A percentile compares a stretch with the other conserved stretches of the same genome.
Conservation (phyloP, 2,113 vertebrate species). For the Silurus meridionalis region DNA sequence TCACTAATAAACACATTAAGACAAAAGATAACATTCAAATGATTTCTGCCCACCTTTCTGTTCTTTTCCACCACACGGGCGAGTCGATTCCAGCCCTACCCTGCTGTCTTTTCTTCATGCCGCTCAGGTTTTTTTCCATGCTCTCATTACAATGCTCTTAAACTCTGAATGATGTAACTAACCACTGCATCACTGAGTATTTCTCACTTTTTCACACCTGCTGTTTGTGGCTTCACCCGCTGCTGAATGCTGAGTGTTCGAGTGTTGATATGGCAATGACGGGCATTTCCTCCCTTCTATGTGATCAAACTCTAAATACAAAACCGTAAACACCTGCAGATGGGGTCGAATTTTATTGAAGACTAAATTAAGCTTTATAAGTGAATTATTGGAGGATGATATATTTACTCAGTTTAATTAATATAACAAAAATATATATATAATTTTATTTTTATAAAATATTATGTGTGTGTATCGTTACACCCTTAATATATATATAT, state of each 20-base stretch:
- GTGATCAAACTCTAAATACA: neutral
- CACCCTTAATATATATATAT: no score
- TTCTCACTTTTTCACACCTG: constrained; percentile 17
- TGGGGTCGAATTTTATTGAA: no score
- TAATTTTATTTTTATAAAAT: no score
- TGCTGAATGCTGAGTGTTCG: neutral
- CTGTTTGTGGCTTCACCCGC: neutral
- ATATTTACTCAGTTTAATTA: no score
- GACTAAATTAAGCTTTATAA: no score
- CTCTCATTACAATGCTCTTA: neutral
- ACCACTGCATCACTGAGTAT: neutral
- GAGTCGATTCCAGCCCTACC: neutral
- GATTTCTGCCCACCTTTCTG: neutral
- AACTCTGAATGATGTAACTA: neutral
- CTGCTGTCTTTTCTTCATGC: neutral
- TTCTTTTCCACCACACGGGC: neutral
- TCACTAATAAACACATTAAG: no score
- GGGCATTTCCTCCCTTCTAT: neutral
- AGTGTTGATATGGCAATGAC: neutral
- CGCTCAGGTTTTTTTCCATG: neutral
- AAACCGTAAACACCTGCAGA: neutral
- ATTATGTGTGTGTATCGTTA: no score
- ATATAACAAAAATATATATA: no score
- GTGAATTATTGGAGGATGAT: no score
- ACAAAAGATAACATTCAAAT: neutral